phyloP scores from a whole-genome alignment of 2,113 vertebrate genomes.

The Piprites chloris region DNA sequence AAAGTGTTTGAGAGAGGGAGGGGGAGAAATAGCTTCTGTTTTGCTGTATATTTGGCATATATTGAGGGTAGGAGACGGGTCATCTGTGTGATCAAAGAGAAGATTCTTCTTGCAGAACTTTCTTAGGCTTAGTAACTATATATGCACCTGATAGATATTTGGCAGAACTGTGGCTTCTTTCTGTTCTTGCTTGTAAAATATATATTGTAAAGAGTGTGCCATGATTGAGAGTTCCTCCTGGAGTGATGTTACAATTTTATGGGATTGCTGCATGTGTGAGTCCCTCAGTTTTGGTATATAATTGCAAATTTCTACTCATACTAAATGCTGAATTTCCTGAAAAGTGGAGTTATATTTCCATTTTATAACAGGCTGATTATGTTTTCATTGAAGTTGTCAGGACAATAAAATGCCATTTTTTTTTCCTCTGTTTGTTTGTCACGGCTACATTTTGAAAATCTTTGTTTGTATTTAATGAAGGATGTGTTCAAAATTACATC shows the following conservation, averaged over 20 bases:
- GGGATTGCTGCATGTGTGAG: neutral
- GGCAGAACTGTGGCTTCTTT: neutral
- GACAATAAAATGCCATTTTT: neutral
- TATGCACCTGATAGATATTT: fast-evolving
- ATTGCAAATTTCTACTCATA: neutral
- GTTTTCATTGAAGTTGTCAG: neutral
- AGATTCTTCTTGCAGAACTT: neutral
- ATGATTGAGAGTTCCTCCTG: neutral
- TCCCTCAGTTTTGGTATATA: neutral
- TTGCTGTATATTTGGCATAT: neutral
- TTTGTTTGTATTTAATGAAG: constrained; percentile 51
- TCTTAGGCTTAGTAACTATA: neutral
- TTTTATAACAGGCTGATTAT: neutral
- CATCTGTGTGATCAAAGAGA: neutral
- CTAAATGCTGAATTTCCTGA: neutral
- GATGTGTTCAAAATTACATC: constrained; percentile 47
- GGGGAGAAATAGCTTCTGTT: neutral
- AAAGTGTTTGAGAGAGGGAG: neutral
- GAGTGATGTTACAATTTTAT: neutral
- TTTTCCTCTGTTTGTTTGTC: constrained; percentile 11
- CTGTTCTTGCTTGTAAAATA: neutral
- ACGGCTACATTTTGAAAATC: neutral
- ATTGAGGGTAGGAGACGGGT: neutral
- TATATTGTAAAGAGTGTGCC: fast-evolving
- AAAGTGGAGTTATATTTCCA: neutral